Evolutionary conservation across 2,113 vertebrate genomes (phyloP).

Genomic region (Patagioenas fasciata): DNA sequence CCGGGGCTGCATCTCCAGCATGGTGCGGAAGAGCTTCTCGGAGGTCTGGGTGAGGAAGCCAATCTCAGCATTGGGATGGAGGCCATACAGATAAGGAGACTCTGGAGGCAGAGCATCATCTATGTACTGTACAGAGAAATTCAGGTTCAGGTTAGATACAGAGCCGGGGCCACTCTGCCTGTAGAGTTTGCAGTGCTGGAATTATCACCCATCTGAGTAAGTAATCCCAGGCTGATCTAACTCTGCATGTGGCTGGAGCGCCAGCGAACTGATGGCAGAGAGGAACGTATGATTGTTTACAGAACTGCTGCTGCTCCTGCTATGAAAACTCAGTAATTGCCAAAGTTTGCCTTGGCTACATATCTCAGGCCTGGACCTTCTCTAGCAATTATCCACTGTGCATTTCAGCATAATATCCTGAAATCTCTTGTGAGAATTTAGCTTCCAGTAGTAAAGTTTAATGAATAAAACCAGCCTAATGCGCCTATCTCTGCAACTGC

Average conservation of each 20-base stretch:
- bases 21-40: constrained; percentile 84
- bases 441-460: constrained; percentile 16
- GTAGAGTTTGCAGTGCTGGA: background rate
- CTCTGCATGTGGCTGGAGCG: background rate
- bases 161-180: background rate
- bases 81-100: constrained; percentile 91
- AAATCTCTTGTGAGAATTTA: constrained; percentile 3
- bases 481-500: background rate
- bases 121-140: constrained; percentile 82
- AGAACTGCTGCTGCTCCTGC: background rate
- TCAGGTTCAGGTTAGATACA: background rate
- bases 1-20: constrained; percentile 92
- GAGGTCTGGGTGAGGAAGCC: constrained; percentile 92
- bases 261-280: background rate
- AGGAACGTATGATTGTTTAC: background rate
- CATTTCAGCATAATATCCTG: background rate
- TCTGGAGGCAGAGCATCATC: constrained; percentile 86
- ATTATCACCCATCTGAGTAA: background rate
- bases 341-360: background rate
- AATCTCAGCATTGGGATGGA: constrained; percentile 96
- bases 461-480: background rate
- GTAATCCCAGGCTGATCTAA: background rate
- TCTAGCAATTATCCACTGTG: background rate
- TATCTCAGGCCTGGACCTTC: background rate
- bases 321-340: background rate